These are phyloP conservation scores for Calonectris borealis DNA, from an alignment of 2,113 vertebrate genomes.

Conservation along the genomic window DNA sequence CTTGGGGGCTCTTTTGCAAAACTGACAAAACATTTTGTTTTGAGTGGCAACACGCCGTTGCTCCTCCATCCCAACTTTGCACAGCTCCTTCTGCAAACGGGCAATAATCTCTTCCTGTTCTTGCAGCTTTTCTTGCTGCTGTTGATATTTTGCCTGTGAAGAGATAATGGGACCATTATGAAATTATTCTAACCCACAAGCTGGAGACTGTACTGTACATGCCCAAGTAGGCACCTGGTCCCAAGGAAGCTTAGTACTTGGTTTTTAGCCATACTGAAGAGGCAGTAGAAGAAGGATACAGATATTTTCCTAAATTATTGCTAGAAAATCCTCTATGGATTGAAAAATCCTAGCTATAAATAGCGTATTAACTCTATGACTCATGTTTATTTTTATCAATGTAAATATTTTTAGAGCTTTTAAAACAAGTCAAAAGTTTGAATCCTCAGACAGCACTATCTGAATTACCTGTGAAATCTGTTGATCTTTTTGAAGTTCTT, in stretches of 20 bases:
- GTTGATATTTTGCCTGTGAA: constrained; percentile 67
- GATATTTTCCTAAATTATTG: not conserved
- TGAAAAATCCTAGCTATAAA: not conserved
- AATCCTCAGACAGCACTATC: not conserved
- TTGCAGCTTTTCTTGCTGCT: constrained; percentile 74
- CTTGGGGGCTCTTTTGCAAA: constrained; percentile 73
- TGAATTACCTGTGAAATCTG: constrained; percentile 73
- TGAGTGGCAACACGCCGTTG: constrained; percentile 70
- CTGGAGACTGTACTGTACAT: not conserved
- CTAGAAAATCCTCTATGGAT: not conserved
- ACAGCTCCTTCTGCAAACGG: constrained; percentile 79
- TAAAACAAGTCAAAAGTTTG: not conserved
- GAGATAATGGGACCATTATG: not conserved
- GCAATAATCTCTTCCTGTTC: constrained; percentile 74
- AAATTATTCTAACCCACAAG: not conserved
- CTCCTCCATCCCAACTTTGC: constrained; percentile 73
- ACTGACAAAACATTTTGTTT: constrained; percentile 75
- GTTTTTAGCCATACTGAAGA: not conserved
- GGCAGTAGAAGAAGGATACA: not conserved
- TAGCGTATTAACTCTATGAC: not conserved
- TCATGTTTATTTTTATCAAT: not conserved
- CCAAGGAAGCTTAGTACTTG: not conserved
- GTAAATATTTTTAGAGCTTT: not conserved
- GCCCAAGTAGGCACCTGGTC: not conserved
- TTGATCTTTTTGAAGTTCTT: constrained; percentile 79